phyloP scores from a whole-genome alignment of 2,888 invertebrate species.

The Phoenoteleia sp. region DNA sequence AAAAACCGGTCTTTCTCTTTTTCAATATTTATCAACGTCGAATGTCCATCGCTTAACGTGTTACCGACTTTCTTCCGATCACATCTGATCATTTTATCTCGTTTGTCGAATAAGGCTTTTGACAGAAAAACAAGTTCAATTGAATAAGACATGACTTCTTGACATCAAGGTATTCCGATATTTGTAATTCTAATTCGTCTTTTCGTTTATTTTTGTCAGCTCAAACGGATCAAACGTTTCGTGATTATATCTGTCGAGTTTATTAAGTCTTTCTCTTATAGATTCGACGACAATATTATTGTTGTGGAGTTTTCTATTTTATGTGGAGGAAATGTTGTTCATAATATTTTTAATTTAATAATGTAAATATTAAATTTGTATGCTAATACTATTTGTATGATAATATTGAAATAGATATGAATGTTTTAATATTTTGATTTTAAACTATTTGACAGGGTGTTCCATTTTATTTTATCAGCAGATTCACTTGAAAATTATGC shows the following conservation, averaged over 20 bases:
- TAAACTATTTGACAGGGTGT: too few relatives aligned
- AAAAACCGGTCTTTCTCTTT: conserved; percentile 42
- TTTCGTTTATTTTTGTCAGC: conserved; percentile 24
- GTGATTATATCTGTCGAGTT: conserved; percentile 6
- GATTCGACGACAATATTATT: too few relatives aligned
- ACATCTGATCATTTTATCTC: not conserved
- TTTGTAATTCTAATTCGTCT: conserved; percentile 35
- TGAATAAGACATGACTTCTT: conserved; percentile 38
- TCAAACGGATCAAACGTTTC: not conserved
- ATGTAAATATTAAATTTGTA: too few relatives aligned
- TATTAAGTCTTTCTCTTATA: not conserved
- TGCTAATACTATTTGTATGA: too few relatives aligned
- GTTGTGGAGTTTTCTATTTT: too few relatives aligned
- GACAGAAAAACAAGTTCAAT: conserved; percentile 40
- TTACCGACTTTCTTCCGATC: conserved; percentile 23
- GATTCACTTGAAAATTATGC: too few relatives aligned
- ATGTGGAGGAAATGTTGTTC: too few relatives aligned
- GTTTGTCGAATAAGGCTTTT: conserved; percentile 23
- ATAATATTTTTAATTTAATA: too few relatives aligned
- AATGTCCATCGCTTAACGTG: conserved; percentile 34
- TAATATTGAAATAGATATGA: too few relatives aligned
- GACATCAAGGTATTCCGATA: conserved; percentile 15
- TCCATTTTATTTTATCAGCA: too few relatives aligned
- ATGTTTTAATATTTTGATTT: too few relatives aligned
- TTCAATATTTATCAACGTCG: conserved; percentile 47